Conservation (phyloP, 2,888 invertebrate species). For the Epistrophe eligans region DNA sequence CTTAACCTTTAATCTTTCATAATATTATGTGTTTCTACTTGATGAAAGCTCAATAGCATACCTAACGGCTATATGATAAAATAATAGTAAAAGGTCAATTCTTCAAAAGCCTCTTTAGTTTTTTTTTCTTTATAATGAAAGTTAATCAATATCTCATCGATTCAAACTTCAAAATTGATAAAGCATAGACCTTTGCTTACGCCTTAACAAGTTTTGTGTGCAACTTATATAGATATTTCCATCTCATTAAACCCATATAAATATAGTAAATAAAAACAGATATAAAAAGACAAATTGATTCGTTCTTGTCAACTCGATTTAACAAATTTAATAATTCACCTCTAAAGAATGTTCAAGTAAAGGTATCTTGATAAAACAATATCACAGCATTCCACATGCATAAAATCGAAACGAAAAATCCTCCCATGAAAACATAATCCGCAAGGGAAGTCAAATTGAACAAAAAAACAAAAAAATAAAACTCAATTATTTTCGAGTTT, state of each 20-base stretch:
- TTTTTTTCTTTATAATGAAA: background rate
- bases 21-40: no score
- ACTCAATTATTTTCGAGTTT: slow-evolving; percentile 70
- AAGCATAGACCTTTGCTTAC: background rate
- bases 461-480: slow-evolving; percentile 45
- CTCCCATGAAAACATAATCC: slow-evolving; percentile 31
- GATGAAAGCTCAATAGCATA: no score
- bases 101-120: background rate
- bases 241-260: background rate
- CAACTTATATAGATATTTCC: background rate
- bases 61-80: no score
- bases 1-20: no score
- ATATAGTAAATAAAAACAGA: slow-evolving; percentile 26
- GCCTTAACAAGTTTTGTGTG: background rate
- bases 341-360: slow-evolving; percentile 53
- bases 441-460: slow-evolving; percentile 69
- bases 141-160: background rate
- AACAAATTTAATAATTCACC: slow-evolving; percentile 70
- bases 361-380: slow-evolving; percentile 58
- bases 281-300: slow-evolving; percentile 19
- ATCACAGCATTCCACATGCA: slow-evolving; percentile 12
- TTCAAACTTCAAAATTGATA: background rate
- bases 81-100: no score
- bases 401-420: slow-evolving; percentile 4
- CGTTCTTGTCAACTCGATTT: slow-evolving; percentile 65